A percentile compares a stretch with the other conserved stretches of the same genome.
phyloP scores from a whole-genome alignment of 2,888 invertebrate species.

The Eilema griseolum region DNA sequence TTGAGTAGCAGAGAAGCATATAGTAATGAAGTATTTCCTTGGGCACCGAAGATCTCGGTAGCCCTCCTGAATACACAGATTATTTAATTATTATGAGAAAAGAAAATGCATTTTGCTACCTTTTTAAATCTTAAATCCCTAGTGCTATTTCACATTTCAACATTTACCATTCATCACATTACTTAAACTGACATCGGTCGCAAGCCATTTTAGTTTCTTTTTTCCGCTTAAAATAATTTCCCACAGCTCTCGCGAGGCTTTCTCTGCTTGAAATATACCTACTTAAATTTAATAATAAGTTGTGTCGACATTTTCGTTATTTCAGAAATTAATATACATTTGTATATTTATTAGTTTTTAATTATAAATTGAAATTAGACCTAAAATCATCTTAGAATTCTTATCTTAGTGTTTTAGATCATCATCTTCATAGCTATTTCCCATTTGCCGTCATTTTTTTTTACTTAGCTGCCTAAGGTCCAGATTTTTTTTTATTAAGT shows the following conservation, averaged over 20 bases:
- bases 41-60: not conserved
- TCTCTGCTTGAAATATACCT: slow-evolving; percentile 28
- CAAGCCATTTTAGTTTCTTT: slow-evolving; percentile 36
- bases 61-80: not conserved
- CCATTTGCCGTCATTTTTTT: too few relatives aligned
- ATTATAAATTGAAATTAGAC: not conserved
- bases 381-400: not conserved
- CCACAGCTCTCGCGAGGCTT: slow-evolving; percentile 34
- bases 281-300: slow-evolving; percentile 24
- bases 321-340: not conserved
- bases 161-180: slow-evolving; percentile 39
- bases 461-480: too few relatives aligned
- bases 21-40: too few relatives aligned
- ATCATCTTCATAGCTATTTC: too few relatives aligned
- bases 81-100: too few relatives aligned
- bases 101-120: not conserved
- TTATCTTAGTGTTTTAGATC: too few relatives aligned
- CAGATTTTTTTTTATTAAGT: too few relatives aligned
- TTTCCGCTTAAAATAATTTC: slow-evolving; percentile 38
- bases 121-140: slow-evolving; percentile 28
- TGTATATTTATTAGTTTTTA: not conserved
- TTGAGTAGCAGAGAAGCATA: too few relatives aligned
- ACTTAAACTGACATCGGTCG: slow-evolving; percentile 36
- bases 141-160: slow-evolving; percentile 21
- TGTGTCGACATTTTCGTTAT: not conserved